Evolutionary conservation across 2,113 vertebrate genomes (phyloP), one percentile per base, ranked within the genome.

Genomic region (Trematomus loennbergii): DNA sequence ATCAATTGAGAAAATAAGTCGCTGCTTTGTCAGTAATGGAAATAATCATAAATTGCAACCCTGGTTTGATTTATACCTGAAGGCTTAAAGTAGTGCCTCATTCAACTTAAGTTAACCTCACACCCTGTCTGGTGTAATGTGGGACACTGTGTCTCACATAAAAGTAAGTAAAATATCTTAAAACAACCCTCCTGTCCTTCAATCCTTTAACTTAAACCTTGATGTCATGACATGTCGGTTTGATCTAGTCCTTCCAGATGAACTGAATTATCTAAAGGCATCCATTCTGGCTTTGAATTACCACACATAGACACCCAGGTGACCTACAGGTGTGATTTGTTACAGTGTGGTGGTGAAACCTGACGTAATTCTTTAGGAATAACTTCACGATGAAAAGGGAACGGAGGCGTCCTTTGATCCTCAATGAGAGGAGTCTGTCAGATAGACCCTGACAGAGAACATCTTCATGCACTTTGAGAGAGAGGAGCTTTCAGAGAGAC

Each of bases 351-450:
- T 67, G 53, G 59, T 71, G 88, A 77, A 87, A 83, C 58, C 40
- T 29, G 53, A 75, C 68, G 55, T 63, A 48, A 84, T 40, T 60
- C 68, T 60, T 59, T 15, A 40, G 22, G 60, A 82, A 60, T 46
- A 33, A 53, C 54, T 49, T 53, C 18, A 54, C 46, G 52, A 81
- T 84, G 87, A 82, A 83, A 85, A 45, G 76, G 36, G 29, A 75
- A 49, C 15, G 20, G 4, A n/a, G 75, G 22, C 72, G 40, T 54
- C 36, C 89, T 92, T 89, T 90, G 84, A 88, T 90, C 83, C 33
- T 52, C 1, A 22, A 68, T 74, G 74, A 78, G 77, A 78, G 75
- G 73, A 81, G 65, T 62, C 59, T 20, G 72, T 73, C 29, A 12
- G 65, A 69, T 60, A 66, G 78, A 73, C 40, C 1, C 46, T 78